Percentiles rank a stretch among this genome's conserved stretches.
Evolutionary conservation across 2,113 vertebrate species (phyloP).

Genomic region (Trematocara marginatum): DNA sequence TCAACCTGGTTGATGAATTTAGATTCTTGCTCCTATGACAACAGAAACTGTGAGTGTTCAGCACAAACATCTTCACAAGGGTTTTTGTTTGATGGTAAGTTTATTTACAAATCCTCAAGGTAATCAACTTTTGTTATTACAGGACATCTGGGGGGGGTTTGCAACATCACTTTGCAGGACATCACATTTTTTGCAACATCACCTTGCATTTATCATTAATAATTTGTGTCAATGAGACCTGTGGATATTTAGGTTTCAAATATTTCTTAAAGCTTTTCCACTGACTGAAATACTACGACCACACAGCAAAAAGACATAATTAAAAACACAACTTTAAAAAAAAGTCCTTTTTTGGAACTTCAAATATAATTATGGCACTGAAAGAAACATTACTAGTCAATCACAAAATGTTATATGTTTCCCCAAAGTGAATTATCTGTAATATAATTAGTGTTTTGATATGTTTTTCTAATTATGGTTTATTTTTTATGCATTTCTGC

Average conservation of each 20-base stretch:
- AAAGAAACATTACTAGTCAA: neutral
- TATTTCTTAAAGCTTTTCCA: neutral
- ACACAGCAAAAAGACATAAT: neutral
- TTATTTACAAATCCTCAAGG: neutral
- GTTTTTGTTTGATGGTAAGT: neutral
- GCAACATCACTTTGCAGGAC: neutral
- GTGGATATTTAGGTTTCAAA: neutral
- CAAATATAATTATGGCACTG: neutral
- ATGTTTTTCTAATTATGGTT: neutral
- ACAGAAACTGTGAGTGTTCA: neutral
- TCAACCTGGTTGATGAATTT: neutral
- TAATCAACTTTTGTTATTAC: neutral
- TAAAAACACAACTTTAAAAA: neutral
- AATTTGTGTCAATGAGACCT: accelerated
- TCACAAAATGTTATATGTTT: neutral
- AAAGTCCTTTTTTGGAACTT: neutral
- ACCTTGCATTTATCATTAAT: neutral
- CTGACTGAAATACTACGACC: neutral
- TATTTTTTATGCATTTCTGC: neutral
- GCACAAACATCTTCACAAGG: neutral
- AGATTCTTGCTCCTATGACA: neutral
- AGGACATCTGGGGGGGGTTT: neutral
- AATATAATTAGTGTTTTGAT: neutral
- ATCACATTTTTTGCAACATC: neutral
- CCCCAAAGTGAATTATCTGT: accelerated